phyloP scores from a whole-genome alignment of 2,113 vertebrate species.

The Orcinus orca region DNA sequence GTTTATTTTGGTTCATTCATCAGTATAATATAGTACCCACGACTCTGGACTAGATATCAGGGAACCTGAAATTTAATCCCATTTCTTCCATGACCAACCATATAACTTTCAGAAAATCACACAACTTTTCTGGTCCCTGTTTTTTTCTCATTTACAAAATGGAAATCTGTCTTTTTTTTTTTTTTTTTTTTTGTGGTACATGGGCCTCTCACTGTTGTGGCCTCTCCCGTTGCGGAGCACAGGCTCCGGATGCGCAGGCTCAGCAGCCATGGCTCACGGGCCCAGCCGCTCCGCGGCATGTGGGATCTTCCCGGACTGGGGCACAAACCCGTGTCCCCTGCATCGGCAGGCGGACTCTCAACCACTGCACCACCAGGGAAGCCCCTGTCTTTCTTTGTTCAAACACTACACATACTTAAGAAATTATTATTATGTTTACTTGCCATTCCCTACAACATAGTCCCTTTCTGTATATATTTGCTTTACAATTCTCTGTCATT shows the following conservation, averaged over 20 bases:
- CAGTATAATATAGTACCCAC: neutral
- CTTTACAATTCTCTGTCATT: neutral
- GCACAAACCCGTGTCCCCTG: no score
- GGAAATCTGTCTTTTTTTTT: neutral
- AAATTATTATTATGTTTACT: neutral
- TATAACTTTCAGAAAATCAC: neutral
- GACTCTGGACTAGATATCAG: neutral
- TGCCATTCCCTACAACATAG: neutral
- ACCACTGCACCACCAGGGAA: no score
- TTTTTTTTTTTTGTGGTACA: no score
- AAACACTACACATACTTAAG: neutral
- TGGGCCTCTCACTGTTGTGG: no score
- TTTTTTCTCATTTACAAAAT: slow-evolving; percentile 28
- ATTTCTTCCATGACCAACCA: neutral
- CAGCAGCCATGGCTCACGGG: no score
- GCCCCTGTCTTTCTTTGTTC: neutral
- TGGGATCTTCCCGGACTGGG: no score
- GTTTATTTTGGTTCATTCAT: slow-evolving; percentile 42
- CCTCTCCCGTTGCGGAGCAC: no score
- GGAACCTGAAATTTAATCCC: neutral
- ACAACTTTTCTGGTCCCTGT: neutral
- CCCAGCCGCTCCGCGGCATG: no score
- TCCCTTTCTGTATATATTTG: neutral
- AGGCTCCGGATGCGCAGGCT: no score
- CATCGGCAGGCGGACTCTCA: no score